These are phyloP conservation scores for Empidonax alnorum DNA, from an alignment of 2,113 vertebrate species.

Conservation along the genomic window DNA sequence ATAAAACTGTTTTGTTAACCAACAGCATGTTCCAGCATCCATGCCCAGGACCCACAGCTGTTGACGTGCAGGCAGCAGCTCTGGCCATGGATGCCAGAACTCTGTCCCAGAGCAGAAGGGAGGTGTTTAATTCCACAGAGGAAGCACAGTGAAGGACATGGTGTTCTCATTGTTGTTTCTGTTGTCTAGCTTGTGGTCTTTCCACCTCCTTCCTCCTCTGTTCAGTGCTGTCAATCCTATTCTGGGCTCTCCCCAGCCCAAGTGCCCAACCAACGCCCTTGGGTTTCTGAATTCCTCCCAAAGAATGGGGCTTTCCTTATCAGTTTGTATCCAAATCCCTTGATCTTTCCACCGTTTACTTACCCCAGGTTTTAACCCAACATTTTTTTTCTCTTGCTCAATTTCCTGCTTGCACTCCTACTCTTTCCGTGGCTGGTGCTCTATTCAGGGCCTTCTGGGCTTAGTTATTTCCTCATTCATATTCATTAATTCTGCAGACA, in stretches of 20 bases:
- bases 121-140: constrained; percentile 18
- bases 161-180: constrained; percentile 33
- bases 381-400: constrained; percentile 12
- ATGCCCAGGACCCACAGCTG: not conserved
- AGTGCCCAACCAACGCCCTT: not conserved
- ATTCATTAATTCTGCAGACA: not conserved
- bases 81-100: not conserved
- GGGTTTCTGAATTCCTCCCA: not conserved
- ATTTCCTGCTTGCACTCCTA: not conserved
- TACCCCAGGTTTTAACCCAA: constrained; percentile 3
- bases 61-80: not conserved
- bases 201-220: not conserved
- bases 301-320: not conserved
- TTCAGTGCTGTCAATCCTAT: not conserved
- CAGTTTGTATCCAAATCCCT: not conserved
- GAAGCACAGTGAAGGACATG: not conserved
- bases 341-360: not conserved
- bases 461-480: not conserved
- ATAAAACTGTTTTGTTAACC: constrained; percentile 28
- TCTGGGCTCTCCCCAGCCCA: constrained; percentile 7
- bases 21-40: not conserved
- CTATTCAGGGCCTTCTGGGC: not conserved
- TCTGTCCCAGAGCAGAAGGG: not conserved
- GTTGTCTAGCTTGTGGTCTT: constrained; percentile 34
- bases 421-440: not conserved